A percentile compares a stretch with the other conserved stretches of the same genome.
Conservation (phyloP, 2,113 vertebrate species). For the Pagrus major region DNA sequence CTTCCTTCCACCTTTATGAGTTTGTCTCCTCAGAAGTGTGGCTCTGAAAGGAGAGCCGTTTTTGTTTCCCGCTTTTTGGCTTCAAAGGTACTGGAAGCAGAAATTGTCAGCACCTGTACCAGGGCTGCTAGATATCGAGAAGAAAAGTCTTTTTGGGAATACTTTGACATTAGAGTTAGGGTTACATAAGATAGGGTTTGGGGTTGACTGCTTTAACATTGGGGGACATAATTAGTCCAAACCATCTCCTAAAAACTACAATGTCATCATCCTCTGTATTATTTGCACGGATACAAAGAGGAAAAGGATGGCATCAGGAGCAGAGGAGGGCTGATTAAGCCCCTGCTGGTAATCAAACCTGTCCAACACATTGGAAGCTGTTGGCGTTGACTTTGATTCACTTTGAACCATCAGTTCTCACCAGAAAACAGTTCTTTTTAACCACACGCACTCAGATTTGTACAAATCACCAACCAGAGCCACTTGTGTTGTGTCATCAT, state of each 20-base stretch:
- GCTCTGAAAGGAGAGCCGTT: slow-evolving; percentile 3
- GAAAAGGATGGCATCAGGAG: slow-evolving; percentile 18
- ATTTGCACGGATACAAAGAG: slow-evolving; percentile 9
- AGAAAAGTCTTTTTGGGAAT: too few relatives aligned
- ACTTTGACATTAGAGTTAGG: too few relatives aligned
- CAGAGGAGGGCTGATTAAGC: slow-evolving; percentile 52
- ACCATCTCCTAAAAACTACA: not conserved
- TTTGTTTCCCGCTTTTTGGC: not conserved
- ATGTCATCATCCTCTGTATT: slow-evolving; percentile 30
- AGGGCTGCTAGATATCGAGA: too few relatives aligned
- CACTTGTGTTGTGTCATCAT: slow-evolving; percentile 48
- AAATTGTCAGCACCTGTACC: not conserved
- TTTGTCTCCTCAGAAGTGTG: slow-evolving; percentile 8
- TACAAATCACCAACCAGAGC: slow-evolving; percentile 29
- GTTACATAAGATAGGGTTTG: too few relatives aligned
- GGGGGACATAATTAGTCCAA: slow-evolving; percentile 1
- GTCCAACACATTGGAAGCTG: slow-evolving; percentile 32
- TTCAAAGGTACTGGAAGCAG: not conserved
- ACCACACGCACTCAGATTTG: slow-evolving; percentile 7
- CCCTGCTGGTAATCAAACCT: slow-evolving; percentile 60
- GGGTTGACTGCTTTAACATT: not conserved
- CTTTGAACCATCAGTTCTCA: slow-evolving; percentile 44
- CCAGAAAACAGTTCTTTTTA: slow-evolving; percentile 55
- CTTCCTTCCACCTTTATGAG: not conserved
- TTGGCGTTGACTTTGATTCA: slow-evolving; percentile 61